These are phyloP conservation scores for Bombyx mandarina DNA, from an alignment of 1,140 invertebrate species.

Conservation along the genomic window DNA sequence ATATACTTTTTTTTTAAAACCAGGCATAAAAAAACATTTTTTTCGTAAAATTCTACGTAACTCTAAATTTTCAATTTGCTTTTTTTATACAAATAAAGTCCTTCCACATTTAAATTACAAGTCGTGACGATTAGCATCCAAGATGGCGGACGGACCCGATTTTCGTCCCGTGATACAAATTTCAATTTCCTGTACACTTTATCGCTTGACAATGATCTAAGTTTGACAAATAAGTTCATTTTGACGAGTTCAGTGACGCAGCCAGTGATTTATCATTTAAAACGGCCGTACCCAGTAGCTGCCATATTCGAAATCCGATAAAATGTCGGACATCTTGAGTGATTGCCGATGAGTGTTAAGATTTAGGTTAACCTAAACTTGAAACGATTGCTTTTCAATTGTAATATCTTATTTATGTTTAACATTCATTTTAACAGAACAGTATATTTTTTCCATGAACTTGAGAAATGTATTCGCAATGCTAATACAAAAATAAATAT, in stretches of 20 bases:
- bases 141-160: slow-evolving; percentile 47
- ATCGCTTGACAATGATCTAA: slow-evolving; percentile 53
- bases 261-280: slow-evolving; percentile 47
- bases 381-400: no score
- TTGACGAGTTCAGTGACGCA: slow-evolving; percentile 54
- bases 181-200: slow-evolving; percentile 63
- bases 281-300: slow-evolving; percentile 43
- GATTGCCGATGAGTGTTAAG: not conserved
- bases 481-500: no score
- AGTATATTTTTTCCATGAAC: no score
- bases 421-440: no score
- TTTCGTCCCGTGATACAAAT: slow-evolving; percentile 62
- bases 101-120: slow-evolving; percentile 62
- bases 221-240: slow-evolving; percentile 67
- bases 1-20: no score
- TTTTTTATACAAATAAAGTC: slow-evolving; percentile 23
- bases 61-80: no score
- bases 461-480: no score
- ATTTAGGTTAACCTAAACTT: not conserved
- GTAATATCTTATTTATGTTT: no score
- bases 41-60: no score
- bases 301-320: slow-evolving; percentile 31
- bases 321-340: slow-evolving; percentile 10
- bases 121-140: slow-evolving; percentile 55
- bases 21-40: no score